Evolutionary conservation across 1,140 invertebrate genomes (phyloP), one percentile per base, ranked within the genome.

Genomic region (Chrysomallon squamiferum): DNA sequence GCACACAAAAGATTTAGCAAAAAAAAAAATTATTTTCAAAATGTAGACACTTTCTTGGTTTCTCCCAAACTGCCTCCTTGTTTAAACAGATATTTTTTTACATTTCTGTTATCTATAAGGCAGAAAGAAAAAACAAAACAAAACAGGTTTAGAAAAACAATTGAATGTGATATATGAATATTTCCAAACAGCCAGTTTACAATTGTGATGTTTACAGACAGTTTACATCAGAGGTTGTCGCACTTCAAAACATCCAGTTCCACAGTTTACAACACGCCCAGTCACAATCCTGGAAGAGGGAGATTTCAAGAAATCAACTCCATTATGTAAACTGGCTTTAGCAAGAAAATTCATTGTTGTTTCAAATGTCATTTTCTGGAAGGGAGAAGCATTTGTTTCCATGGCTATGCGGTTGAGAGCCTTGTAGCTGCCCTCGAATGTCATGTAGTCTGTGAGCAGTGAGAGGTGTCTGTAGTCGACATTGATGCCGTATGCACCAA

Each of bases 321-420:
- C 82, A 86, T 90, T 88, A 68, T 82, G 69, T 7, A 95, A 82
- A 13, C 92, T 90, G 0, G 97, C 93, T 63, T 90, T 90, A 75
- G 92, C 92, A 56, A 99, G 87, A 79, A 98, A 98, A 72, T 89
- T 89, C 27, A 95, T 86, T 1, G 95, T 93, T 1, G 95, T 95
- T 86, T 99, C 97, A 79, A 97, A 99, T 2, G 93, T 96, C 93
- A 99, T 99, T 87, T 98, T 96, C 82, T 99, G 97, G 2, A 99
- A 84, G 0, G 96, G 94, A 3, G 96, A 99, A 0, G 93, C 88
- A 43, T 91, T 93, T 27, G 89, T 90, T 73, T 93, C 91, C 89
- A 99, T 95, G 6, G 94, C 95, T 79, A 90, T 91, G 32, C 97
- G 88, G 84, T 93, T 99, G 81, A 99, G 91, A 0, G 96, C 93